phyloP scores from a whole-genome alignment of 2,113 vertebrate genomes.

The Neodontobutis hainanensis region DNA sequence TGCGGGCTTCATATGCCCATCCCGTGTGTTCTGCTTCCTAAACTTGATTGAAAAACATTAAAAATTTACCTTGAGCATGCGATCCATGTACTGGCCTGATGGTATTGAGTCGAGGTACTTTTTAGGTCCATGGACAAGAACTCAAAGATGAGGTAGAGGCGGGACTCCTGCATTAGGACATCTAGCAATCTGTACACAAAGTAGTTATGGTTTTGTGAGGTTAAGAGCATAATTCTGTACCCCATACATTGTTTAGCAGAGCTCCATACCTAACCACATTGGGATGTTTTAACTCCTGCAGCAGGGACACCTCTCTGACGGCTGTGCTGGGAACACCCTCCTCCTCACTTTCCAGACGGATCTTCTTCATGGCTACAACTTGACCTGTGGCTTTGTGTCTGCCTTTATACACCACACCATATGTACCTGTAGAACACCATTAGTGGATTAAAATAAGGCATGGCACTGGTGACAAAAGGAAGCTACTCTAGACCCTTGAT shows the following conservation, averaged over 20 bases:
- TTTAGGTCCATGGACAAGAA: conserved; percentile 99
- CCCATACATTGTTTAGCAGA: background rate
- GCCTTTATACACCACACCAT: conserved; percentile 99
- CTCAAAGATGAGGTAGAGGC: conserved; percentile 97
- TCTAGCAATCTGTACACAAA: conserved; percentile 85
- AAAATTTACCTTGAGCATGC: conserved; percentile 86
- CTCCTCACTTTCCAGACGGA: conserved; percentile 95
- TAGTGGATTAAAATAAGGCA: too few relatives aligned
- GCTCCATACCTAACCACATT: conserved; percentile 91
- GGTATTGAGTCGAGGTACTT: conserved; percentile 95
- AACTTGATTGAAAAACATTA: background rate
- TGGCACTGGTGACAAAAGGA: too few relatives aligned
- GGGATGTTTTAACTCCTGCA: conserved; percentile 95
- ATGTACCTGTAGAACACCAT: conserved; percentile 85
- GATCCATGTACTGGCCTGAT: conserved; percentile 90
- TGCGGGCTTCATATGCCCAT: too few relatives aligned
- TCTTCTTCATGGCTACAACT: conserved; percentile 99
- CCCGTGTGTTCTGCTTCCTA: background rate
- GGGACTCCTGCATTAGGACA: conserved; percentile 96
- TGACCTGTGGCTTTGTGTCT: conserved; percentile 93
- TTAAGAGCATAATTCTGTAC: background rate
- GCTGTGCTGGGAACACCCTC: conserved; percentile 98
- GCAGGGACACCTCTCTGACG: conserved; percentile 92
- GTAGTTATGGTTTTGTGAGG: background rate
- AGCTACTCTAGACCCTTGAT: too few relatives aligned